phyloP scores from a whole-genome alignment of 2,888 invertebrate species.

The Tricholauxania praeusta region DNA sequence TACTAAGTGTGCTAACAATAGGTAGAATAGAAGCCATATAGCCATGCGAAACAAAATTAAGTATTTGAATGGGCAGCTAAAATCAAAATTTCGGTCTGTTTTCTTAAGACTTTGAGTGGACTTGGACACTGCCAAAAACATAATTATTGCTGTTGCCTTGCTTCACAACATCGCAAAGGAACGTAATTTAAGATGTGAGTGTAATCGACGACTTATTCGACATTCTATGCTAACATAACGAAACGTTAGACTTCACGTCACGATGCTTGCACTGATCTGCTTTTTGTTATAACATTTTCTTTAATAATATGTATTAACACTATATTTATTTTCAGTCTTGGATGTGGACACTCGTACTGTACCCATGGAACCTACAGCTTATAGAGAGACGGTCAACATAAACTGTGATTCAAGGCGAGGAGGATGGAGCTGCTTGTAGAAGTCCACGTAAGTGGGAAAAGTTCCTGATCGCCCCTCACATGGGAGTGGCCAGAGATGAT shows the following conservation, averaged over 20 bases:
- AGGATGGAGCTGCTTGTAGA: too few relatives aligned
- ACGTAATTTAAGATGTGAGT: too few relatives aligned
- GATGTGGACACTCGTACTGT: neutral
- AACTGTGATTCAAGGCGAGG: neutral
- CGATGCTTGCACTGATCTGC: neutral
- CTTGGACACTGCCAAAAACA: constrained; percentile 37
- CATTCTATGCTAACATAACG: too few relatives aligned
- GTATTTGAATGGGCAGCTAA: constrained; percentile 32
- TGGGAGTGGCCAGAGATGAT: too few relatives aligned
- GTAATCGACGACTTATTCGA: too few relatives aligned
- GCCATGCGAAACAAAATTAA: constrained; percentile 33
- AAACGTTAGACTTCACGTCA: too few relatives aligned
- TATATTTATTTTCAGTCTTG: constrained; percentile 10
- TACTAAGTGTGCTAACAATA: constrained; percentile 31
- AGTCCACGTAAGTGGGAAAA: too few relatives aligned
- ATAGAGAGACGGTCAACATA: neutral
- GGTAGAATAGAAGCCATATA: constrained; percentile 27
- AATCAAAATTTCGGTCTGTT: constrained; percentile 30
- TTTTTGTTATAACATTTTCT: neutral
- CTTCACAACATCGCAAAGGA: constrained; percentile 37
- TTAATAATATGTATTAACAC: too few relatives aligned
- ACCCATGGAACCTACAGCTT: neutral
- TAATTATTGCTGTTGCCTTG: constrained; percentile 24
- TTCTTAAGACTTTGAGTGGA: constrained; percentile 38
- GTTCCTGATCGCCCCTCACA: too few relatives aligned